phyloP scores from a whole-genome alignment of 2,888 invertebrate genomes.

The Drosophila fungiperda region DNA sequence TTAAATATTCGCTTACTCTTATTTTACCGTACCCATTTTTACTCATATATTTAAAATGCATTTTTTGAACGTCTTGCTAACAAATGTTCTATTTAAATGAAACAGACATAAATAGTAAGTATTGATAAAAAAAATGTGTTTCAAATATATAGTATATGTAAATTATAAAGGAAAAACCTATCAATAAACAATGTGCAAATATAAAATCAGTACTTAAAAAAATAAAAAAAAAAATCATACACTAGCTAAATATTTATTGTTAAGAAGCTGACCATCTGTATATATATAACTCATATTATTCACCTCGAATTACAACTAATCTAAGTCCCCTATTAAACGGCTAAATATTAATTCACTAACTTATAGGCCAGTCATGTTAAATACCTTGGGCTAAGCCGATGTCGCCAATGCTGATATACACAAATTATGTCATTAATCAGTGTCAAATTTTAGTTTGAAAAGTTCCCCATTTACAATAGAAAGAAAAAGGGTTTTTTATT shows the following conservation, averaged over 20 bases:
- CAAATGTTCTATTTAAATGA: neutral
- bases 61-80: conserved; percentile 11
- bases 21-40: neutral
- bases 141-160: neutral
- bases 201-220: neutral
- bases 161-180: neutral
- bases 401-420: conserved; percentile 16
- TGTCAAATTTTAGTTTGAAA: conserved; percentile 44
- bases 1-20: neutral
- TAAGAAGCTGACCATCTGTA: neutral
- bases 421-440: conserved; percentile 48
- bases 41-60: conserved; percentile 1
- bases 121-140: neutral
- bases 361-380: conserved; percentile 1
- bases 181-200: neutral
- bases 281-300: neutral
- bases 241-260: neutral
- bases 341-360: conserved; percentile 17
- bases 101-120: conserved; percentile 8
- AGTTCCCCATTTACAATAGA: conserved; percentile 16
- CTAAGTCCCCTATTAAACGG: neutral
- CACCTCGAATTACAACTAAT: neutral
- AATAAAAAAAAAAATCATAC: too few species aligned
- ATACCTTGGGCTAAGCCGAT: conserved; percentile 1
- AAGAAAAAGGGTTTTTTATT: conserved; percentile 17